Base-by-base conservation (phyloP, 2,888 invertebrate species). In the Megaustenia siamemsis region DNA sequence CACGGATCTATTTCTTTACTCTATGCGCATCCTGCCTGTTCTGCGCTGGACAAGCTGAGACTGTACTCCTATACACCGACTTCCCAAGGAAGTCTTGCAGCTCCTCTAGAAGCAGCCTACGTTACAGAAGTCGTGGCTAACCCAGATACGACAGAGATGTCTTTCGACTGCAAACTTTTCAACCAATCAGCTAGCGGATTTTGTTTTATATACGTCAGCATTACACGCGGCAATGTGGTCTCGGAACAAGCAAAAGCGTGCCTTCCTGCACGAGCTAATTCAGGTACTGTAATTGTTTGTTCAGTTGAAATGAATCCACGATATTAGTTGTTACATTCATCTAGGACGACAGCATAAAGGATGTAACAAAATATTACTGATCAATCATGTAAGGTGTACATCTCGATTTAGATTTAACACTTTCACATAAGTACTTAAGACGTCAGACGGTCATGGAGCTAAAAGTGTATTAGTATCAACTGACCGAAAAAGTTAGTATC, bases 191-290 rank as follows among this genome's bases (percentile, higher is more conserved):
- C 90, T 8, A 85, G 86, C n/a, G 92, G 91, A 4, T 93, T 92
- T 86, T 93, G 93, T 82, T 93, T 93, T 86, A 89, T 90, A 56
- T 92, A 92, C 82, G 91, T 92, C 77, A 92, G 90, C 28, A 87
- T 90, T 43, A 89, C 92, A 24, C 84, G 87, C 40, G 87, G 85
- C 45, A 90, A 91, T 1, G 89, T 89, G 0, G 90, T 92, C 6
- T 87, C 88, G 21, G 91, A 92, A 79, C 93, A 93, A 86, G 88
- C 87, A 35, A 87, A 90, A 49, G 45, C 86, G 4, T 92, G 92
- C 82, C 35, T 91, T 3, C 90, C 92, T 35, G 89, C 92, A 21
- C 89, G 90, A 56, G 88, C 89, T 12, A 86, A 90, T 80, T 89
- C 92, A 91, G 92, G 92, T 93, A 87, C 80, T 85, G 60, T 60